Conservation (phyloP, 1,140 invertebrate species). For the Tyrophagus putrescentiae region DNA sequence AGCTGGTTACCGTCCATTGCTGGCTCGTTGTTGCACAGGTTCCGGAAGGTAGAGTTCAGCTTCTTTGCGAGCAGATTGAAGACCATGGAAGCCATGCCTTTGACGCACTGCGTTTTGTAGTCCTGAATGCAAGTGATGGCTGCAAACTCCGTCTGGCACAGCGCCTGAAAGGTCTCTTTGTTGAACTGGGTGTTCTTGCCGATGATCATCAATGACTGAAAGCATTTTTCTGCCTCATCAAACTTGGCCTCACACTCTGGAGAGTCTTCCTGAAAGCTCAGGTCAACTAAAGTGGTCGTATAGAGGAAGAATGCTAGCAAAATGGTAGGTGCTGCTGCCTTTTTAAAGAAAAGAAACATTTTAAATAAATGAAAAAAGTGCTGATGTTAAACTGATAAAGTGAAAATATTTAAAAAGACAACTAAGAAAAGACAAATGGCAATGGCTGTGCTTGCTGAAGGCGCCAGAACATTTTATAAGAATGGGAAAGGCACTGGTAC, state of each 20-base stretch:
- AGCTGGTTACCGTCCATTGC: conserved; percentile 4
- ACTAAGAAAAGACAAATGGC: too few species aligned
- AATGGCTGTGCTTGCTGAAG: too few species aligned
- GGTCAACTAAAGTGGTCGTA: not conserved
- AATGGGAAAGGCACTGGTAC: too few species aligned
- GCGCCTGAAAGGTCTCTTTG: not conserved
- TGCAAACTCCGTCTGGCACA: not conserved
- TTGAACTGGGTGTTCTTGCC: not conserved
- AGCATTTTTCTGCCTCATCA: conserved; percentile 1
- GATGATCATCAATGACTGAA: not conserved
- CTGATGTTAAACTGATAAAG: too few species aligned
- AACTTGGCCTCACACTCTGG: conserved; percentile 1
- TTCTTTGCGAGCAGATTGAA: not conserved
- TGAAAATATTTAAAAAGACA: too few species aligned
- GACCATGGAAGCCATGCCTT: conserved; percentile 3
- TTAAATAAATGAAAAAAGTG: too few species aligned
- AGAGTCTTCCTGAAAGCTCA: not conserved
- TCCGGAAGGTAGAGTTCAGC: not conserved
- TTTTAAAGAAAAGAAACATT: too few species aligned
- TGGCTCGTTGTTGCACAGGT: not conserved
- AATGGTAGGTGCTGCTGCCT: not conserved
- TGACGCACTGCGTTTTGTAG: not conserved
- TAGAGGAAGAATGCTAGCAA: not conserved
- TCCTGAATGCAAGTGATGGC: conserved; percentile 4
- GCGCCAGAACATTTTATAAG: too few species aligned